Base-by-base conservation (phyloP, 2,888 invertebrate species). In the Drosophila birchii region DNA sequence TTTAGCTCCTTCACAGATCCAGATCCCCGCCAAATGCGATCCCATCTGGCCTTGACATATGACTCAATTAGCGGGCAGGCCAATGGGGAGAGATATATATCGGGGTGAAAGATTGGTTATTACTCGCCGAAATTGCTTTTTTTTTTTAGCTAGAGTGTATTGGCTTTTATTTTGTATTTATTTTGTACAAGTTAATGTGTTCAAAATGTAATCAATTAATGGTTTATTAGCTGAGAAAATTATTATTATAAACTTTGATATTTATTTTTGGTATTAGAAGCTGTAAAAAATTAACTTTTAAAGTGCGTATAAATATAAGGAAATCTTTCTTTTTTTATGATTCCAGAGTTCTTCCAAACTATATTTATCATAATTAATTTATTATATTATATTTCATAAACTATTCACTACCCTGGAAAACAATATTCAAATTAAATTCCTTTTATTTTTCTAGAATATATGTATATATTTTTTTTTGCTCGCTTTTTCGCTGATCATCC, bases 1-100 rank as follows among this genome's bases (percentile, higher is more conserved):
- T 5, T 5, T 7, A 1, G 23, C 8, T 26, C 4, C 23, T 7
- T 7, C 8, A 8, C 18, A 32, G 29, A 29, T 20, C 14, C 49
- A 20, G 34, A 51, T 51, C 34, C 51, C 9, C 5, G 5, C 34
- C 51, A 20, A 3, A 23, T 36, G 23, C 34, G 51, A 53, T 53
- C 54, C 54, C 43, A 43, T 45, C 34, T 32, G 39, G 14, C 64
- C 54, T 39, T 71, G 73, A 78, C 69, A 75, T 70, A 78, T 74
- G 78, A 32, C 54, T 73, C 86, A 88, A 82, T 88, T 83, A 78
- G 59, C 72, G 34, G 23, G 20, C 29, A 18, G 20, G 56, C 56
- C 55, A 39, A 29, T 3, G 60, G 60, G 57, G 45, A 61, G 16
- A 54, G 26, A 53, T 39, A 43, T 32, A 47, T 41, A 20, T 49